Evolutionary conservation across 2,888 invertebrate genomes (phyloP).

Genomic region (Steinernema carpocapsae): DNA sequence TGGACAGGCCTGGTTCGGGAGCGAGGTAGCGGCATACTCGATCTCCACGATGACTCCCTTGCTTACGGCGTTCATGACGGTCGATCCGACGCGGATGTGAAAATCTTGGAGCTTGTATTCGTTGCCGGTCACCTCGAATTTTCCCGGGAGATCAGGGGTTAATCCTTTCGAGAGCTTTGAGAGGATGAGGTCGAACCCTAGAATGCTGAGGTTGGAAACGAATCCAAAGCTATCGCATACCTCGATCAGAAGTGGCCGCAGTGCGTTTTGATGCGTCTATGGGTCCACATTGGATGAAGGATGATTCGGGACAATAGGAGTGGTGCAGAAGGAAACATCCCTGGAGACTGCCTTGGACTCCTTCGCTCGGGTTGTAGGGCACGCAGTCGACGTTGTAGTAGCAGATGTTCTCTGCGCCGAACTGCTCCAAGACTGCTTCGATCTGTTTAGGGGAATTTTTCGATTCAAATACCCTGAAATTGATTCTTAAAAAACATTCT

Average conservation of each 20-base stretch:
- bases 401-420: neutral
- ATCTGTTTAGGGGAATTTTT: neutral
- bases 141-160: neutral
- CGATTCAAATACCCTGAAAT: constrained; percentile 14
- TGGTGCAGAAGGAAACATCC: constrained; percentile 55
- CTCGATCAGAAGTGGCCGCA: constrained; percentile 17
- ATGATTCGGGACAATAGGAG: constrained; percentile 59
- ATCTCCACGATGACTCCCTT: constrained; percentile 58
- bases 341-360: constrained; percentile 41
- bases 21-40: constrained; percentile 2
- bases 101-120: constrained; percentile 59
- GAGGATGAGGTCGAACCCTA: constrained; percentile 61
- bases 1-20: neutral
- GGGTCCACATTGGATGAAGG: constrained; percentile 52
- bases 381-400: constrained; percentile 47
- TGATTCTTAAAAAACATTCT: neutral
- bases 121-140: constrained; percentile 45
- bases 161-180: constrained; percentile 55
- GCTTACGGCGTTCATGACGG: constrained; percentile 52
- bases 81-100: constrained; percentile 57
- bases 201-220: constrained; percentile 37
- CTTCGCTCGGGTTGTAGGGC: constrained; percentile 45
- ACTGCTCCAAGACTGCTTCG: neutral
- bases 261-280: constrained; percentile 2
- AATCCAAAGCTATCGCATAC: neutral